Percentiles rank a stretch among this genome's conserved stretches.
These are phyloP conservation scores for Anastrepha ludens DNA, from an alignment of 1,140 invertebrate species.

Conservation along the genomic window DNA sequence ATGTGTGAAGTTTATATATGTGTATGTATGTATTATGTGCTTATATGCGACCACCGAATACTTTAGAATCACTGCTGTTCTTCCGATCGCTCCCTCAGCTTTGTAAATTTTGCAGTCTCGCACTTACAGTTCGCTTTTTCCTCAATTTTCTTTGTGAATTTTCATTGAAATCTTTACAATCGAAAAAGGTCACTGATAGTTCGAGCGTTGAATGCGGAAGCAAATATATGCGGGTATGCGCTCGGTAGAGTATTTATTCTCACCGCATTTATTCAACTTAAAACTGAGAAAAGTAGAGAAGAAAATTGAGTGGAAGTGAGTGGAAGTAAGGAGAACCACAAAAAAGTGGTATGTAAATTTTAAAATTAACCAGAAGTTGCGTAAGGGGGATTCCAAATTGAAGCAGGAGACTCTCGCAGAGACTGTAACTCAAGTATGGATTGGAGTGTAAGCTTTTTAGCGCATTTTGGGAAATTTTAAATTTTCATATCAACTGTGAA, in stretches of 20 bases:
- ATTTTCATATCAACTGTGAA: too few relatives aligned
- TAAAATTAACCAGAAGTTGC: too few relatives aligned
- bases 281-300: neutral
- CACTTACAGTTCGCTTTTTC: neutral
- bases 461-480: too few relatives aligned
- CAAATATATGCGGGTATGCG: neutral
- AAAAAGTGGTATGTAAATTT: neutral
- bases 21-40: neutral
- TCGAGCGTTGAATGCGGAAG: slow-evolving; percentile 23
- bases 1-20: too few relatives aligned
- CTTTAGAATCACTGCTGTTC: neutral
- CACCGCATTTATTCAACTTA: neutral
- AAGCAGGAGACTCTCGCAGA: too few relatives aligned
- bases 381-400: too few relatives aligned
- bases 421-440: too few relatives aligned
- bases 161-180: neutral
- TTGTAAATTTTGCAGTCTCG: neutral
- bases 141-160: neutral
- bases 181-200: neutral
- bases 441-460: too few relatives aligned
- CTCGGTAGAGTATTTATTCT: neutral
- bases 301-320: neutral
- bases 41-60: neutral
- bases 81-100: neutral
- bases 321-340: neutral